Conservation (phyloP, 2,888 invertebrate species). For the Drosophila colorata region DNA sequence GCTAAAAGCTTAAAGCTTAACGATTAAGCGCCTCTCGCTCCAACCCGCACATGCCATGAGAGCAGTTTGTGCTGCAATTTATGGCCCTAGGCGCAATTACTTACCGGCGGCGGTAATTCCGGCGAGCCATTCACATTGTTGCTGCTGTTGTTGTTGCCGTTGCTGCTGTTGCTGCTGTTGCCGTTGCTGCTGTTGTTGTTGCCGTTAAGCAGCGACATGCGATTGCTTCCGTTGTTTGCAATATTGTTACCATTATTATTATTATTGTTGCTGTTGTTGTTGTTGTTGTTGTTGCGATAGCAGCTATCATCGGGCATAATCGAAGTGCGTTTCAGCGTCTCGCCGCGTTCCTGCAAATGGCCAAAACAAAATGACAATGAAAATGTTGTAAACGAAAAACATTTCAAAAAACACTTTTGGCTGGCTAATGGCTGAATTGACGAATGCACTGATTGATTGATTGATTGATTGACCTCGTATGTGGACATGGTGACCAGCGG, state of each 20-base stretch:
- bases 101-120: constrained; percentile 82
- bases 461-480: constrained; percentile 55
- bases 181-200: constrained; percentile 31
- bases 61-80: constrained; percentile 1
- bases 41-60: neutral
- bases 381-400: neutral
- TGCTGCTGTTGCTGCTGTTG: no score
- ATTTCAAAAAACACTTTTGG: constrained; percentile 1
- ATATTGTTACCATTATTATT: constrained; percentile 25
- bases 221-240: constrained; percentile 54
- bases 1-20: neutral
- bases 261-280: constrained; percentile 21
- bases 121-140: constrained; percentile 39
- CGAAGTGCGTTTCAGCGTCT: constrained; percentile 83
- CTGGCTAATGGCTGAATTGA: neutral
- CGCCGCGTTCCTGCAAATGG: constrained; percentile 81
- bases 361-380: neutral
- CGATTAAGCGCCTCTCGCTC: neutral
- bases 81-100: constrained; percentile 31
- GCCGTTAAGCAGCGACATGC: constrained; percentile 55
- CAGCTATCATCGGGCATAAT: constrained; percentile 84
- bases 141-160: constrained; percentile 23
- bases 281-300: constrained; percentile 72
- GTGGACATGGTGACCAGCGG: constrained; percentile 73
- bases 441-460: neutral